Percentiles rank a stretch among this genome's conserved stretches.
Evolutionary conservation across 2,797 vertebrate species (phyloP).

Genomic region (Tympanoctomys barrerae): DNA sequence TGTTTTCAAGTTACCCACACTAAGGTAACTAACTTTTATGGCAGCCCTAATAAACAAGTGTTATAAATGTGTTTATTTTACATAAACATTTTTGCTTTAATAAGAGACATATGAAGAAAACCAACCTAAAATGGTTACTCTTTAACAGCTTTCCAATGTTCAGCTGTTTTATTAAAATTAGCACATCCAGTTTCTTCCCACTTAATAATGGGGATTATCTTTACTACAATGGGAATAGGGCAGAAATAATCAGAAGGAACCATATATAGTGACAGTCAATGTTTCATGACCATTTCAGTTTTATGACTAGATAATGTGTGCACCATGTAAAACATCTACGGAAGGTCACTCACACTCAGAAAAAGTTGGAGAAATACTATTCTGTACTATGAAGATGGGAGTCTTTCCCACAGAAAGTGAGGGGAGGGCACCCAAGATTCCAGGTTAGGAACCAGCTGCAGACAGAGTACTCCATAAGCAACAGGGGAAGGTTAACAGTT

Average conservation of each 20-base stretch:
- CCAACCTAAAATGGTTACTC: conserved; percentile 1
- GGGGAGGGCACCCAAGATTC: background rate
- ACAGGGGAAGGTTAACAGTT: background rate
- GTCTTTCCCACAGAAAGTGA: background rate
- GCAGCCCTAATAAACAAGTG: background rate
- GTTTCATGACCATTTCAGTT: conserved; percentile 3
- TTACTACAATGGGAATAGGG: conserved; percentile 1
- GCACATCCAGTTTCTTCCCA: background rate
- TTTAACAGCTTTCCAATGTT: background rate
- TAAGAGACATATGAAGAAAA: conserved; percentile 31
- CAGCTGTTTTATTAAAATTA: conserved; percentile 46
- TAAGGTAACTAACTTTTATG: background rate
- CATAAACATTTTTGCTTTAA: conserved; percentile 33
- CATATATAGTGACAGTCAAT: background rate
- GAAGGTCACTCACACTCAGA: background rate
- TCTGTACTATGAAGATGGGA: background rate
- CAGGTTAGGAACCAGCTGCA: background rate
- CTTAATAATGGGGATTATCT: background rate
- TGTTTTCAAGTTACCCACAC: background rate
- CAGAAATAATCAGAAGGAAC: background rate
- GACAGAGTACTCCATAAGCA: background rate
- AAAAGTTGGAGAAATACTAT: background rate
- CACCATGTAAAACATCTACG: background rate
- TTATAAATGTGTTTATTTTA: conserved; percentile 28
- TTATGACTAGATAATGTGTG: background rate